Conservation (phyloP, 1,140 invertebrate species). For the Zaprionus tsacasi region DNA sequence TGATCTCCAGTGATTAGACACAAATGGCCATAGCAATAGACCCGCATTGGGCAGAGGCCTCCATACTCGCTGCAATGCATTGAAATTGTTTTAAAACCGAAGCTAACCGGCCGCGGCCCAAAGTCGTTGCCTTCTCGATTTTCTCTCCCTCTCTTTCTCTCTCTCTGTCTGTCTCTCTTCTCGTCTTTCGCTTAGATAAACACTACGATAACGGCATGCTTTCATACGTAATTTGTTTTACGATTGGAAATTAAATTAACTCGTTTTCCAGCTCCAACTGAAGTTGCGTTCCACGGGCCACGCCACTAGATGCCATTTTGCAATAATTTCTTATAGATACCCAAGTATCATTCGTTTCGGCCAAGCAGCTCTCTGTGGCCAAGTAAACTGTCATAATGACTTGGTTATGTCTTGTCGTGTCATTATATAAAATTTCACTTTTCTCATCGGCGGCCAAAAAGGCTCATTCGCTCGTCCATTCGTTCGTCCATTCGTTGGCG, state of each 20-base stretch:
- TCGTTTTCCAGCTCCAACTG: slow-evolving; percentile 58
- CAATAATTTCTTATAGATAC: slow-evolving; percentile 71
- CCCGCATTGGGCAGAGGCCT: slow-evolving; percentile 60
- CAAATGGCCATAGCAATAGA: slow-evolving; percentile 68
- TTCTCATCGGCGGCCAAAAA: slow-evolving; percentile 28
- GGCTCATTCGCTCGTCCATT: no score
- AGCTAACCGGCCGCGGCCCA: background rate
- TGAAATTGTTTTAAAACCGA: slow-evolving; percentile 60
- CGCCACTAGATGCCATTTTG: slow-evolving; percentile 46
- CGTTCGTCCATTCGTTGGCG: background rate
- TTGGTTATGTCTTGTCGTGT: slow-evolving; percentile 60
- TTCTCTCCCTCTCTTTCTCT: background rate
- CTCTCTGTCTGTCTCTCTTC: background rate
- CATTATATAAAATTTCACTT: slow-evolving; percentile 80
- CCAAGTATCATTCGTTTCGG: slow-evolving; percentile 61
- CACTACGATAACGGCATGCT: slow-evolving; percentile 70
- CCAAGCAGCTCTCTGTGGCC: slow-evolving; percentile 40
- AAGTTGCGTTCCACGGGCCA: background rate
- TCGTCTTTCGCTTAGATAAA: slow-evolving; percentile 50
- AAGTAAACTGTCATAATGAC: slow-evolving; percentile 76
- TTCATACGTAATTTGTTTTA: slow-evolving; percentile 80
- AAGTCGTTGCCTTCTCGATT: slow-evolving; percentile 32
- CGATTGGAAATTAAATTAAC: slow-evolving; percentile 81
- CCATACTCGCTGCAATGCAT: slow-evolving; percentile 62
- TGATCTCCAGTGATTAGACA: slow-evolving; percentile 63